A percentile compares a stretch with the other conserved stretches of the same genome.
Evolutionary conservation across 1,140 invertebrate species (phyloP).

Genomic region (Cyclargus thomasi): DNA sequence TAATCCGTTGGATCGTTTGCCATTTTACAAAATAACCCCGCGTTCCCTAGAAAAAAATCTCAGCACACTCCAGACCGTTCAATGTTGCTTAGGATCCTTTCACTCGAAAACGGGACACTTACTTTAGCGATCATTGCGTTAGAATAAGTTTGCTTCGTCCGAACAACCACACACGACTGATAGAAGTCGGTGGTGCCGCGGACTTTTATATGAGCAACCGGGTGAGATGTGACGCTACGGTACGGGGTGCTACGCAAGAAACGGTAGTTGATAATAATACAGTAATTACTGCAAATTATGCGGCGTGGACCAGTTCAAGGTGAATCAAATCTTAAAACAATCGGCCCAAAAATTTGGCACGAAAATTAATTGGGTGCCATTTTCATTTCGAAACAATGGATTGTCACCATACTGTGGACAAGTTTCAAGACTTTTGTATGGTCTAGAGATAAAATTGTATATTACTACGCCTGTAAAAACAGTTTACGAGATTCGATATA

Average conservation of each 20-base stretch:
- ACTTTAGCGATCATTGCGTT: constrained; percentile 72
- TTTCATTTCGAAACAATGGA: not conserved
- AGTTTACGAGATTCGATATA: not conserved
- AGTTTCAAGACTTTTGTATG: too few relatives aligned
- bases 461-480: not conserved
- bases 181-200: constrained; percentile 43
- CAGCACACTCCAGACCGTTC: constrained; percentile 10
- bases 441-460: not conserved
- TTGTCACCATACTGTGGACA: not conserved
- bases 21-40: too few relatives aligned
- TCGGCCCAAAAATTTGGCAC: not conserved
- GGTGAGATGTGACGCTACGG: constrained; percentile 52
- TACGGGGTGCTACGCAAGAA: constrained; percentile 57
- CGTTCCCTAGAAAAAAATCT: not conserved
- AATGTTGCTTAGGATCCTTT: constrained; percentile 42
- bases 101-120: constrained; percentile 57
- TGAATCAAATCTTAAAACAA: constrained; percentile 36
- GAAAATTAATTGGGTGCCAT: constrained; percentile 29
- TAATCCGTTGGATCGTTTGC: too few relatives aligned
- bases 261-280: constrained; percentile 69
- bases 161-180: constrained; percentile 70
- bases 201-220: constrained; percentile 69
- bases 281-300: constrained; percentile 69
- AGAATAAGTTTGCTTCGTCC: constrained; percentile 66
- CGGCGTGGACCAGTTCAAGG: constrained; percentile 59